These are phyloP conservation scores for Callionymus lyra DNA, from an alignment of 2,113 vertebrate genomes.

Conservation along the genomic window DNA sequence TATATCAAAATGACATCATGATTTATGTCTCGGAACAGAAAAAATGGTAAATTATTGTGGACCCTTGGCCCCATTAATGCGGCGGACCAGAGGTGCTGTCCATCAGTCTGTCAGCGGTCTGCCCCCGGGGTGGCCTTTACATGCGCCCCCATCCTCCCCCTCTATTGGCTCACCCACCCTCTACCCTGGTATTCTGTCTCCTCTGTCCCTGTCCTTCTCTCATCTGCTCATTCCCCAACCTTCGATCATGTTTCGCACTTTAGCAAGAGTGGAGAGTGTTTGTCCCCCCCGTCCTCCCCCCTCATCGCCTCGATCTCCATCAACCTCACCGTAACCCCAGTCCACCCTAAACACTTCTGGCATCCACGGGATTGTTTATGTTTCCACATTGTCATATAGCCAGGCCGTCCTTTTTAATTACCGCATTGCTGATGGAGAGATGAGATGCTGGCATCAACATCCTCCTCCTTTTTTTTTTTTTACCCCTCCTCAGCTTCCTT, in stretches of 20 bases:
- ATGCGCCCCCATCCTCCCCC: constrained; percentile 9
- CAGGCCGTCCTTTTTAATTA: constrained; percentile 48
- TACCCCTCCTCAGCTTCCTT: constrained; percentile 1
- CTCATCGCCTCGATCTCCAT: constrained; percentile 3
- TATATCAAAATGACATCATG: constrained; percentile 16
- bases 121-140: constrained; percentile 31
- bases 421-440: constrained; percentile 45
- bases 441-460: constrained; percentile 13
- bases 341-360: constrained; percentile 17
- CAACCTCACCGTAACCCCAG: constrained; percentile 3
- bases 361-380: constrained; percentile 55
- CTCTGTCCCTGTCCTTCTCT: constrained; percentile 34
- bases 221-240: constrained; percentile 33
- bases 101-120: constrained; percentile 52
- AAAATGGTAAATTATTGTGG: constrained; percentile 20
- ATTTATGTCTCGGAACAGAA: constrained; percentile 37
- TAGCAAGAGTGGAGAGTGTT: constrained; percentile 15
- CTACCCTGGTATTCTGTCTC: constrained; percentile 19
- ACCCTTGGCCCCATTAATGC: constrained; percentile 30
- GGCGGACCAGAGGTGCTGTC: constrained; percentile 50
- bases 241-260: constrained; percentile 42
- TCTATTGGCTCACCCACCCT: constrained; percentile 17
- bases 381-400: constrained; percentile 46
- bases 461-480: neutral
- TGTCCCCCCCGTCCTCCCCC: neutral